Conservation (phyloP, 2,888 invertebrate species). For the Netelia melanura region DNA sequence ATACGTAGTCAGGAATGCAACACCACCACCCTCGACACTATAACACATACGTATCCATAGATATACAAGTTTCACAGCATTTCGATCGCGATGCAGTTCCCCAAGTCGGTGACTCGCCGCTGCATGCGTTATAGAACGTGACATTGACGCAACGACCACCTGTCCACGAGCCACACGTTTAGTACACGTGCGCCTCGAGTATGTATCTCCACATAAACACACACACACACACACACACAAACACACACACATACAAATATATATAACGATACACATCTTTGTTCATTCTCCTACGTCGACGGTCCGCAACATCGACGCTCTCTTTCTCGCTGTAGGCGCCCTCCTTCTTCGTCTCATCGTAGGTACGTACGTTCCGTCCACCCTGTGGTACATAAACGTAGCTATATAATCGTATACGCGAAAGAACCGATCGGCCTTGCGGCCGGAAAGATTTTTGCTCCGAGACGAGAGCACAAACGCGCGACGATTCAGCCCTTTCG, state of each 20-base stretch:
- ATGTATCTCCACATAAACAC: constrained; percentile 12
- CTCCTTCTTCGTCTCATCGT: background rate
- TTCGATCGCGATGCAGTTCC: constrained; percentile 44
- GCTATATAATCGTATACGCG: constrained; percentile 51
- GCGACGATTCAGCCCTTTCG: constrained; percentile 73
- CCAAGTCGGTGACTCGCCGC: constrained; percentile 1
- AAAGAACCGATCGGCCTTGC: constrained; percentile 77
- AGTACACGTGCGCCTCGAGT: constrained; percentile 49
- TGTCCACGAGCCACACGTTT: constrained; percentile 59
- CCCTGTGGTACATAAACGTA: constrained; percentile 23
- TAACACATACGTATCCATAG: background rate
- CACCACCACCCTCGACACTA: background rate
- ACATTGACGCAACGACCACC: constrained; percentile 68
- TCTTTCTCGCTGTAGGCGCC: constrained; percentile 25
- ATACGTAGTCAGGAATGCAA: background rate
- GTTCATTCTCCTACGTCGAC: background rate
- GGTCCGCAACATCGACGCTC: background rate
- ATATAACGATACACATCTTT: background rate
- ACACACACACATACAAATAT: constrained; percentile 18
- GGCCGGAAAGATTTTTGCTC: constrained; percentile 54
- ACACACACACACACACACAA: background rate
- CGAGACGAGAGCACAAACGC: constrained; percentile 31
- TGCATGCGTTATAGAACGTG: constrained; percentile 45
- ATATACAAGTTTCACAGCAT: constrained; percentile 28
- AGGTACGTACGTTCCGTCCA: background rate